Base-by-base conservation (phyloP, 2,888 invertebrate species). In the Drosophila yooni region DNA sequence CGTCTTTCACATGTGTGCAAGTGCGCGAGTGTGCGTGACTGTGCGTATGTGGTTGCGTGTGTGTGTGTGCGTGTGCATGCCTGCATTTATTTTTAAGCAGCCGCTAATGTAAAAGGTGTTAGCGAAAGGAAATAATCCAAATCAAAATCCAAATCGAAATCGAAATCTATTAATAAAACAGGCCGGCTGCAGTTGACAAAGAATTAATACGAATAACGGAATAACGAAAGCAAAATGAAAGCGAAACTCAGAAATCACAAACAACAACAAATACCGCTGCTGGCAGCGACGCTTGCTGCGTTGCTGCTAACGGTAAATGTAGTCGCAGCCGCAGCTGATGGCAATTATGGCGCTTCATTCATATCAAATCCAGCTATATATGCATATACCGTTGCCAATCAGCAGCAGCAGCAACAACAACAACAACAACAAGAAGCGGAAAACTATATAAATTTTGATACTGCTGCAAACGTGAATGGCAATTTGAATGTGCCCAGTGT, bases 331-430 rank as follows among this genome's bases (percentile, higher is more conserved):
- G 58, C 56, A 13, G 54, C 64, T 25, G 65, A 33, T 38, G 61
- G 52, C 64, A 67, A 79, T 51, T 91, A 88, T 54, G 88, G 88
- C 62, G 85, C 89, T 53, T 83, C 90, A 46, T 91, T 91, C 77
- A 91, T 91, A 73, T 87, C 91, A 60, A 91, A 91, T 81, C 92
- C 92, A 65, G 88, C 90, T 63, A 92, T 92, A 52, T 92, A 92
- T 52, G 85, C 90, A 34, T 92, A 92, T 29, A 90, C 83, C 31
- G 81, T 92, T 53, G 87, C 88, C 58, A 91, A 88, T 86, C 88
- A 86, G 62, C 74, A 77, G 29, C 80, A 79, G 7, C 71, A 77
- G 29, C 80, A 79, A 7, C 71, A 84, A 8, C 78, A 81, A 8
- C 76, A 76, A 7, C 74, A 76, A 29, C 79, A 79, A 31, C 72